Percentiles rank a stretch among this genome's conserved stretches.
phyloP scores from a whole-genome alignment of 2,888 invertebrate species.

The Thumatha senex region DNA sequence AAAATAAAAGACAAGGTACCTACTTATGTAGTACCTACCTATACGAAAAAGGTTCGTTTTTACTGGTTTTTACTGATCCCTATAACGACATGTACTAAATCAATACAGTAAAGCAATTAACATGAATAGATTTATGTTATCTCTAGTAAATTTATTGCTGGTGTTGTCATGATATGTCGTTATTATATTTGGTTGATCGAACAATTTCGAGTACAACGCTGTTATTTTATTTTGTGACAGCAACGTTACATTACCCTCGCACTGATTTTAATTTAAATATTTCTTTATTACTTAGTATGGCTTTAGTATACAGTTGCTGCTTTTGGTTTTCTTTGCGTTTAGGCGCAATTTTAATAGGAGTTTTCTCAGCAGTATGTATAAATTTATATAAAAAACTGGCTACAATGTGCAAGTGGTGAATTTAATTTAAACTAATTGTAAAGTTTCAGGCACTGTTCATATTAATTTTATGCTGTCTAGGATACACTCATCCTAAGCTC shows the following conservation, averaged over 20 bases:
- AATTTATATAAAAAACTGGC: too few relatives aligned
- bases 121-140: constrained; percentile 12
- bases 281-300: constrained; percentile 59
- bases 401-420: too few relatives aligned
- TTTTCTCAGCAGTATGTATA: constrained; percentile 63
- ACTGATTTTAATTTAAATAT: neutral
- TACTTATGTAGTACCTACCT: too few relatives aligned
- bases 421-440: neutral
- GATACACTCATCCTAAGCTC: constrained; percentile 42
- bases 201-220: neutral
- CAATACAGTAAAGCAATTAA: constrained; percentile 26
- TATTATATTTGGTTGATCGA: too few relatives aligned
- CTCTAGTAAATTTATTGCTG: constrained; percentile 9
- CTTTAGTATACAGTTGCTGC: constrained; percentile 73
- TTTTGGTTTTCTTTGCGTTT: constrained; percentile 77
- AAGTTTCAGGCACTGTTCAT: constrained; percentile 59
- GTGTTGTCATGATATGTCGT: constrained; percentile 3
- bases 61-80: neutral
- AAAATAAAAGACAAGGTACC: too few relatives aligned
- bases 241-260: neutral
- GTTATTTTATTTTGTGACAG: constrained; percentile 3
- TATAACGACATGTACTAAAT: constrained; percentile 14
- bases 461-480: constrained; percentile 48
- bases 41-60: too few relatives aligned
- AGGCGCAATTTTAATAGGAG: constrained; percentile 69